Base-by-base conservation (phyloP, 2,113 vertebrate species). In the Pachypanchax playfairii region DNA sequence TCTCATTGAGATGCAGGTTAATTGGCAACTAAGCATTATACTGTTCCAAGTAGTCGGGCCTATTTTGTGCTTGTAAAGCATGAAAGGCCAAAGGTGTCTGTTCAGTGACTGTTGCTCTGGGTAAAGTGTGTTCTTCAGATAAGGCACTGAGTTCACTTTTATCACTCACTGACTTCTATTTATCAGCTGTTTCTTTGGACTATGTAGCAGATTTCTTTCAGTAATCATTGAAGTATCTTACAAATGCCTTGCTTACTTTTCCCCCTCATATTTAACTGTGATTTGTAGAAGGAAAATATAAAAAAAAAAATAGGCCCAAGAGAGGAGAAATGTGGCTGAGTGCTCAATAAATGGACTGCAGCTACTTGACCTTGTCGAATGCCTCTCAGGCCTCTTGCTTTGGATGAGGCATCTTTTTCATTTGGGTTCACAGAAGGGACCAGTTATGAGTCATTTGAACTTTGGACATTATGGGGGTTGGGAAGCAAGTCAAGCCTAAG, bases 61-160 rank as follows among this genome's bases (percentile, higher is more conserved):
- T 15, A 9, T 28, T 35, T 35, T 49, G 69, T 63, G 55, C 28
- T 66, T 47, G 28, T 64, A 57, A 24, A 68, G 31, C 57, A 29
- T 57, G 56, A 56, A 43, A 65, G 81, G 68, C 28, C 71, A 82
- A 87, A 86, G 80, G 79, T 87, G 53, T 65, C 33, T 50, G 35
- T 15, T 13, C 53, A 73, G 31, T 25, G 49, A 69, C 51, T 69
- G 48, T 63, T 52, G 39, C 59, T 61, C 1, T 58, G 63, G 66
- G 51, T 66, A 78, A 71, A 81, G 81, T 77, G 6, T 82, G 41
- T 44, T 73, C 33, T 60, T 57, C 4, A 43, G 22, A 65, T 9
- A 31, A 59, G 46, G 11, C 60, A 71, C 14, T 18, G 39, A 26
- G 50, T 68, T 70, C 18, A 25, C 22, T 54, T 71, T 58, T 24